Conservation (phyloP, 2,113 vertebrate genomes). For the Gnathonemus longibarbis region DNA sequence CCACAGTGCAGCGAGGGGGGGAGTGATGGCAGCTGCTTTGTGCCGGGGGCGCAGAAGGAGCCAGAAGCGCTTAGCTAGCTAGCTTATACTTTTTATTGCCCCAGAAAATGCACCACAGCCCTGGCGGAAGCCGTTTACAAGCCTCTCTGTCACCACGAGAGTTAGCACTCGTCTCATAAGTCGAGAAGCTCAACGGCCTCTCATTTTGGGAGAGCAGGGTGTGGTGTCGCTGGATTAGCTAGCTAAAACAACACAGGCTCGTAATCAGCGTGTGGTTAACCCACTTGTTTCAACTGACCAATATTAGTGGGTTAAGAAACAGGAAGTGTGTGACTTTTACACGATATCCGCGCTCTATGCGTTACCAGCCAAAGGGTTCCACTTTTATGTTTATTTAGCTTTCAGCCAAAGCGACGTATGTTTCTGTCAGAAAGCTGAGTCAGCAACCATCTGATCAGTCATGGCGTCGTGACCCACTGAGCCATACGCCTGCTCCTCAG, state of each 20-base stretch:
- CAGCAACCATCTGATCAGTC: background rate
- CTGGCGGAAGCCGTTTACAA: constrained; percentile 42
- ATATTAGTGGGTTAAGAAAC: background rate
- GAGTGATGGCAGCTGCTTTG: background rate
- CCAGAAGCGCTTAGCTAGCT: constrained; percentile 46
- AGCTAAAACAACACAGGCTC: constrained; percentile 5
- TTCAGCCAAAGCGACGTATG: background rate
- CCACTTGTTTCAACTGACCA: background rate
- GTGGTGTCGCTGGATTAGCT: background rate
- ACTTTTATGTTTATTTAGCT: background rate
- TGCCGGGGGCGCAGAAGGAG: constrained; percentile 23
- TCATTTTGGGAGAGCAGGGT: constrained; percentile 1
- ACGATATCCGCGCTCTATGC: background rate
- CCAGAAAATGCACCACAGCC: constrained; percentile 39
- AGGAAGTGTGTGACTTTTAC: background rate
- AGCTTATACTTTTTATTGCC: constrained; percentile 47
- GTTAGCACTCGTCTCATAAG: constrained; percentile 33
- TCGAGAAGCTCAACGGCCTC: constrained; percentile 21
- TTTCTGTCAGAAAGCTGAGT: background rate
- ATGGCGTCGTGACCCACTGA: background rate
- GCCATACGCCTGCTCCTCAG: background rate
- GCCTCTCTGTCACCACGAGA: constrained; percentile 40
- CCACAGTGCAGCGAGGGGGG: background rate
- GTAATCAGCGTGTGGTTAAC: background rate
- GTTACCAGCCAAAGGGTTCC: background rate